phyloP scores from a whole-genome alignment of 92 coral and sea anemone genomes.

The Parazoanthus darwini region DNA sequence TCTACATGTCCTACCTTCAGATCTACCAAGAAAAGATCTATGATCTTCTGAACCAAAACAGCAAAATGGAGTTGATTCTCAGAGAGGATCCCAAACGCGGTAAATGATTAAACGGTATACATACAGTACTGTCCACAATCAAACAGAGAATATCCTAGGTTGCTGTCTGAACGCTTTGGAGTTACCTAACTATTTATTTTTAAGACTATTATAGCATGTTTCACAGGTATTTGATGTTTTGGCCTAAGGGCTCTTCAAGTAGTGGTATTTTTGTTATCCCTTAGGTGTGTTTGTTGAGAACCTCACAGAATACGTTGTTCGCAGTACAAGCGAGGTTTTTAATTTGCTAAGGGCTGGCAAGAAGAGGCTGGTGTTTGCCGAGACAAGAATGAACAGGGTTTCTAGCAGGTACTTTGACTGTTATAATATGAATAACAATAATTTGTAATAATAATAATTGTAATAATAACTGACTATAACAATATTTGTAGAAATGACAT shows the following conservation, averaged over 20 bases:
- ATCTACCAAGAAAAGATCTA: conserved; percentile 87
- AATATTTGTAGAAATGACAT: too few relatives aligned
- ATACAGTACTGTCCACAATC: background rate
- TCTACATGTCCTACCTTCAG: conserved; percentile 81
- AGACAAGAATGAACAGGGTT: conserved; percentile 83
- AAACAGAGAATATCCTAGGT: too few relatives aligned
- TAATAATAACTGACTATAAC: too few relatives aligned
- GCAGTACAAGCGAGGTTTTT: conserved; percentile 73
- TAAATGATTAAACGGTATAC: background rate
- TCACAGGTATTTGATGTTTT: too few relatives aligned
- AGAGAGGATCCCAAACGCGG: conserved; percentile 84
- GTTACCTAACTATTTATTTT: too few relatives aligned
- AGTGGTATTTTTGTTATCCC: background rate
- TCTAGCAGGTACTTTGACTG: conserved; percentile 69
- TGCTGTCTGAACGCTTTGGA: too few relatives aligned
- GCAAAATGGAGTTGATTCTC: conserved; percentile 72
- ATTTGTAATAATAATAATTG: too few relatives aligned
- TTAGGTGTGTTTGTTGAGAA: conserved; percentile 85
- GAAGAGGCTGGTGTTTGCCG: conserved; percentile 80
- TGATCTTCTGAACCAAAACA: conserved; percentile 74
- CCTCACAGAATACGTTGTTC: conserved; percentile 73
- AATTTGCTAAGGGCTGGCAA: conserved; percentile 71
- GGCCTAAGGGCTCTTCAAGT: too few relatives aligned
- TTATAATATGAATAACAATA: too few relatives aligned
- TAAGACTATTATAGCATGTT: too few relatives aligned